phyloP scores from a whole-genome alignment of 2,113 vertebrate genomes.

The Electrona antarctica region DNA sequence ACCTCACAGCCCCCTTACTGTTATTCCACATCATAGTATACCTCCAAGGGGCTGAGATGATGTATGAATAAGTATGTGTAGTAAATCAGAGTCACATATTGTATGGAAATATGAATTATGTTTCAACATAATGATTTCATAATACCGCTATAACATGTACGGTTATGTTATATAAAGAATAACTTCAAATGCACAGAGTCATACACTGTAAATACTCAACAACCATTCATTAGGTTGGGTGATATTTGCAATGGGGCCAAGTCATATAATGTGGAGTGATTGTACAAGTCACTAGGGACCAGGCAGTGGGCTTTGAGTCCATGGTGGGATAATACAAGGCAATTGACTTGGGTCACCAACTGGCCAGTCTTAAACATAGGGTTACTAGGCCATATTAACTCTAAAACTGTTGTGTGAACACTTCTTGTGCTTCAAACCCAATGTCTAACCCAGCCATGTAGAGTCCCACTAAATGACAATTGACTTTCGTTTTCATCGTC shows the following conservation, averaged over 20 bases:
- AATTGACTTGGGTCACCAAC: constrained; percentile 77
- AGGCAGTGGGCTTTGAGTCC: constrained; percentile 74
- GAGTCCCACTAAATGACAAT: constrained; percentile 60
- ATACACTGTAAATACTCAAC: constrained; percentile 81
- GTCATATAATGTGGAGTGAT: constrained; percentile 78
- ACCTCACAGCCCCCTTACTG: constrained; percentile 78
- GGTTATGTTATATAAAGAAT: constrained; percentile 55
- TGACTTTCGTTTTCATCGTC: constrained; percentile 86
- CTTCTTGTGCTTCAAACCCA: constrained; percentile 89
- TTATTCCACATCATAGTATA: constrained; percentile 86
- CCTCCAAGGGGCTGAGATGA: constrained; percentile 87
- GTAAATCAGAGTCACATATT: constrained; percentile 78
- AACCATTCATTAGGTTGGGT: constrained; percentile 86
- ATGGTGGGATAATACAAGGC: constrained; percentile 80
- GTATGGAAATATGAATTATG: constrained; percentile 67
- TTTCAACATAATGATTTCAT: constrained; percentile 64
- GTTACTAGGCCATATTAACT: constrained; percentile 74
- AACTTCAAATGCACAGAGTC: constrained; percentile 60
- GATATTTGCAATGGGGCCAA: constrained; percentile 84
- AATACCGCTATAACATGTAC: constrained; percentile 40
- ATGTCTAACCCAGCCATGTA: constrained; percentile 85
- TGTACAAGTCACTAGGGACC: constrained; percentile 76
- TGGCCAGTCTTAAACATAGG: constrained; percentile 78
- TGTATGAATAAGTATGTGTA: constrained; percentile 86
- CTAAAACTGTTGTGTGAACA: constrained; percentile 86